Evolutionary conservation across 2,888 invertebrate species (phyloP), one percentile per base, ranked within the genome.

Genomic region (Phymatocera aterrima): DNA sequence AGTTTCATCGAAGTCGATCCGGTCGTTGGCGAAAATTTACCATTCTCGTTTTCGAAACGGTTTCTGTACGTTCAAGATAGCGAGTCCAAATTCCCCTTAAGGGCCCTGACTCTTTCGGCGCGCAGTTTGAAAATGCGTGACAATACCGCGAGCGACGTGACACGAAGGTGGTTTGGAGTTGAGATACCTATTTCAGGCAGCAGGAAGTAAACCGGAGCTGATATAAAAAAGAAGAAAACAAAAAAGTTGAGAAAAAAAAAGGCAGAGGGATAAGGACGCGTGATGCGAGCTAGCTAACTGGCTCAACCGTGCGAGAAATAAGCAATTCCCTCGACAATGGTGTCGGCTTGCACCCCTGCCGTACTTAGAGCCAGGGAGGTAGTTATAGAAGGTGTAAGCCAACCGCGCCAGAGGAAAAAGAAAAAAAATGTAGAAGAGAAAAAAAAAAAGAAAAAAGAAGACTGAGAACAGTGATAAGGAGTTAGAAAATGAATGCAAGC

Each of bases 301-400:
- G 79, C 80, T 77, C 80, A 80, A 79, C 79, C 80, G 80, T 80
- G 82, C 77, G 79, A 81, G 83, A 83, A 83, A 83, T 82, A 81
- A 82, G 82, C 80, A 83, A 83, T 82, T 78, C 80, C 74, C 75
- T 75, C 74, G 82, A 81, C 82, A 83, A 82, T 81, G 80, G 80
- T 54, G 24, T 80, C 34, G 48, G 51, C 68, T 37, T 68, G 40
- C 43, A 46, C 37, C 43, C 65, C 21, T 8, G 24, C 43, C 51
- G 48, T 72, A 72, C 72, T 72, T 72, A 72, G 72, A 72, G 51
- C 37, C 24, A 37, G 51, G 72, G 72, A 72, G 51, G 43, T 34
- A 31, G 72, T 72, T 72, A 72, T 51, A 24, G 51, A 51, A 72
- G 72, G 72, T 72, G 72, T 72, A 51, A 72, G 72, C 43, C 28